phyloP scores from a whole-genome alignment of 1,140 invertebrate genomes.

The Pteromalus puparum region DNA sequence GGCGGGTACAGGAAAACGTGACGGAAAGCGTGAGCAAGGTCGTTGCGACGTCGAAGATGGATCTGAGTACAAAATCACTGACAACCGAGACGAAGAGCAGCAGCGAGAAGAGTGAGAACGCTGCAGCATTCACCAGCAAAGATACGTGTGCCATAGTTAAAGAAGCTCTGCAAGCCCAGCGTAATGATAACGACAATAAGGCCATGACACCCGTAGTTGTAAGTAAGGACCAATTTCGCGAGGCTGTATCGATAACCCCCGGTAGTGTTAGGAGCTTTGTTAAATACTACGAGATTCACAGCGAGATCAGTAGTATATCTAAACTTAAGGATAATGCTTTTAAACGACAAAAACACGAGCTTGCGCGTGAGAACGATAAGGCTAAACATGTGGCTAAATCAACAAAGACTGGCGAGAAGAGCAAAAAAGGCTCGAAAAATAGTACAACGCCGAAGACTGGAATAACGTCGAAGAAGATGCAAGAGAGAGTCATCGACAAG shows the following conservation, averaged over 20 bases:
- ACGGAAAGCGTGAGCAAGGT: background rate
- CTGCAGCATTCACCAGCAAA: constrained; percentile 51
- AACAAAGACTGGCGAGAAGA: constrained; percentile 9
- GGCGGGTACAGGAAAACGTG: background rate
- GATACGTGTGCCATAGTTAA: constrained; percentile 71
- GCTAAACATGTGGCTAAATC: constrained; percentile 23
- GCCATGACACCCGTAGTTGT: constrained; percentile 68
- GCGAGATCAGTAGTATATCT: constrained; percentile 54
- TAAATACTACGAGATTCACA: constrained; percentile 69
- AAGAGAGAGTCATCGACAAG: background rate
- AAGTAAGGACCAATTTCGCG: constrained; percentile 68
- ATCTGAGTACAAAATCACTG: background rate
- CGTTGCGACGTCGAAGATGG: background rate
- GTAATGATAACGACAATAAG: constrained; percentile 72
- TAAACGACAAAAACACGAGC: constrained; percentile 28
- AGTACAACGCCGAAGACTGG: constrained; percentile 10
- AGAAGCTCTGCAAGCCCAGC: constrained; percentile 58
- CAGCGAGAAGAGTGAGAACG: background rate
- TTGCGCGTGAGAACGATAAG: constrained; percentile 35
- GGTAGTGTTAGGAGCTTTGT: constrained; percentile 72
- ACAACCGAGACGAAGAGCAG: background rate
- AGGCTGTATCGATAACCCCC: constrained; percentile 66
- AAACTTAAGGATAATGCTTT: constrained; percentile 53
- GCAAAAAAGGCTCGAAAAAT: background rate
- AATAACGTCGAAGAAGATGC: background rate